These are phyloP conservation scores for Pecten maximus DNA, from an alignment of 2,888 invertebrate genomes.

Conservation along the genomic window DNA sequence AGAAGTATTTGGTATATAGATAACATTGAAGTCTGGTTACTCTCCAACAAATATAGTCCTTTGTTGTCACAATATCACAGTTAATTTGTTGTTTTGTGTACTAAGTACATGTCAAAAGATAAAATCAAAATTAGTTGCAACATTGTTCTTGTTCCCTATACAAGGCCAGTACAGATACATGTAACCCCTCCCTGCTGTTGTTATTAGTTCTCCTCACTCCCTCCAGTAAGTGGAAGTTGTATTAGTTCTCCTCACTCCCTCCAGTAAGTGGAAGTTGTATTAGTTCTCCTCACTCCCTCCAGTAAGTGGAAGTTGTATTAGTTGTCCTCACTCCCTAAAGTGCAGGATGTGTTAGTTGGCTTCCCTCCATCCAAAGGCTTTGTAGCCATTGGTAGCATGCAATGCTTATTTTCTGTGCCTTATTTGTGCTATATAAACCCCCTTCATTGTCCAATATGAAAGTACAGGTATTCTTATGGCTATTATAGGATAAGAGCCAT, in stretches of 20 bases:
- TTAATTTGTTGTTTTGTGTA: background rate
- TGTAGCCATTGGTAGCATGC: slow-evolving; percentile 24
- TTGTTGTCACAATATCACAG: background rate
- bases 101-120: slow-evolving; percentile 23
- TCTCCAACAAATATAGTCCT: background rate
- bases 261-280: too few species aligned
- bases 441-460: slow-evolving; percentile 38
- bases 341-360: slow-evolving; percentile 7
- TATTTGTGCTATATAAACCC: slow-evolving; percentile 42
- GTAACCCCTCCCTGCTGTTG: slow-evolving; percentile 16
- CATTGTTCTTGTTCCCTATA: slow-evolving; percentile 1
- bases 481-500: slow-evolving; percentile 39
- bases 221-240: too few species aligned
- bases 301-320: slow-evolving; percentile 1
- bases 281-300: slow-evolving; percentile 26
- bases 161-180: slow-evolving; percentile 33
- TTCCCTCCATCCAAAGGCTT: background rate
- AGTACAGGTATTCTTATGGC: slow-evolving; percentile 38
- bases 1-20: background rate
- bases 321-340: slow-evolving; percentile 33
- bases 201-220: too few species aligned
- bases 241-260: too few species aligned
- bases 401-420: slow-evolving; percentile 39
- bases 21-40: background rate
- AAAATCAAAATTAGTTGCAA: slow-evolving; percentile 21